Evolutionary conservation across 2,888 invertebrate genomes (phyloP).

Genomic region (Leptinotarsa rubiginosa): DNA sequence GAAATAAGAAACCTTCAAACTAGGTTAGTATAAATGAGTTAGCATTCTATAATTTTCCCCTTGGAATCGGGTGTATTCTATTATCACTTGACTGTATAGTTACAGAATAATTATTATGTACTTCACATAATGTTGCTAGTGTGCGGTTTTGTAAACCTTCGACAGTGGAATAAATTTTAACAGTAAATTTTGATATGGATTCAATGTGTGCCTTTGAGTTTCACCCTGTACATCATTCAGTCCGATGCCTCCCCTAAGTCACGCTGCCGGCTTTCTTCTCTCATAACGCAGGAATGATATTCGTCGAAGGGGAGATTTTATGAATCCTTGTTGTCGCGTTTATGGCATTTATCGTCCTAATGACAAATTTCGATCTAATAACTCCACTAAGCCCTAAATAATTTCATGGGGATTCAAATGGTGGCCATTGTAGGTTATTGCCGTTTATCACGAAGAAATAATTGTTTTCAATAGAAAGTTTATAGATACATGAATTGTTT

Average conservation of each 20-base stretch:
- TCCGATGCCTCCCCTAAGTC: slow-evolving; percentile 39
- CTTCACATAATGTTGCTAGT: no score
- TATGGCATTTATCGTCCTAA: slow-evolving; percentile 53
- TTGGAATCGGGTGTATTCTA: no score
- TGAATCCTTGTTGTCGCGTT: slow-evolving; percentile 58
- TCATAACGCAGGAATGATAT: slow-evolving; percentile 48
- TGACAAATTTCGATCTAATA: slow-evolving; percentile 52
- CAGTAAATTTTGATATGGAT: no score
- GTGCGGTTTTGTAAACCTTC: no score
- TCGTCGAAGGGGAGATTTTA: slow-evolving; percentile 54
- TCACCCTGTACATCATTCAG: slow-evolving; percentile 32
- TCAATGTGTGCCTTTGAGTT: not conserved
- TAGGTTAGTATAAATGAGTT: no score
- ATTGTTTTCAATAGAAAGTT: slow-evolving; percentile 9
- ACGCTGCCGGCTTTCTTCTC: slow-evolving; percentile 38
- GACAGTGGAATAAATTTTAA: no score
- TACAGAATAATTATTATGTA: no score
- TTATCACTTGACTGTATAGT: no score
- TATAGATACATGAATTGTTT: not conserved
- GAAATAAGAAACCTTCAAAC: no score
- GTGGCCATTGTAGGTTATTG: slow-evolving; percentile 13
- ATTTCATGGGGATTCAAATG: slow-evolving; percentile 41
- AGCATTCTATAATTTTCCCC: no score
- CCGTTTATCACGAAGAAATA: slow-evolving; percentile 7
- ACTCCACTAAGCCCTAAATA: slow-evolving; percentile 36